A percentile compares a stretch with the other conserved stretches of the same genome.
Evolutionary conservation across 2,888 invertebrate species (phyloP).

Genomic region (Napeogenes sylphis): DNA sequence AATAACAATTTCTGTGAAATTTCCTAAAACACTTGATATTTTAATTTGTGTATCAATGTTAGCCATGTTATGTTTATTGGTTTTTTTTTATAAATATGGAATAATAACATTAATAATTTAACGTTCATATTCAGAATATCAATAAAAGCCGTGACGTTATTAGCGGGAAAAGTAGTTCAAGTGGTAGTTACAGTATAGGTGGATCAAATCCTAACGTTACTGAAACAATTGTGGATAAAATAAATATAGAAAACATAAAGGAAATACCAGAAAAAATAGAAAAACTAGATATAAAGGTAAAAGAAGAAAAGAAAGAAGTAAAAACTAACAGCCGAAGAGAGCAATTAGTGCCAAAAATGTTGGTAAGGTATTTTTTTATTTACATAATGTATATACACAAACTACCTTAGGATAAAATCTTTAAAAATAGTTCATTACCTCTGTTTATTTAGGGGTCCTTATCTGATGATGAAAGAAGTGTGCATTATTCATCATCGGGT

Average conservation of each 20-base stretch:
- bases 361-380: slow-evolving; percentile 42
- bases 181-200: slow-evolving; percentile 73
- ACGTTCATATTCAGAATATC: slow-evolving; percentile 34
- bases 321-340: slow-evolving; percentile 48
- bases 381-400: slow-evolving; percentile 4
- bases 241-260: slow-evolving; percentile 49
- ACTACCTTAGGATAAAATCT: neutral
- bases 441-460: slow-evolving; percentile 69
- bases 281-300: slow-evolving; percentile 22
- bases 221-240: slow-evolving; percentile 52
- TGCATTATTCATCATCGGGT: slow-evolving; percentile 84
- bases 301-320: slow-evolving; percentile 46
- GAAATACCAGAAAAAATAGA: slow-evolving; percentile 49
- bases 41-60: neutral
- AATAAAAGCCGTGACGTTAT: slow-evolving; percentile 49
- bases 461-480: slow-evolving; percentile 83
- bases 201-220: slow-evolving; percentile 70
- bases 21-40: no score
- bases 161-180: slow-evolving; percentile 73
- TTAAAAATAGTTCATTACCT: neutral
- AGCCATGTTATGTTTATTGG: no score
- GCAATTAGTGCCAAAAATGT: slow-evolving; percentile 64
- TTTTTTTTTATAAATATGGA: no score
- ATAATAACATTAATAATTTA: neutral
- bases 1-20: no score